Conservation (phyloP, 2,797 vertebrate genomes). For the Phoxinus dragarum region DNA sequence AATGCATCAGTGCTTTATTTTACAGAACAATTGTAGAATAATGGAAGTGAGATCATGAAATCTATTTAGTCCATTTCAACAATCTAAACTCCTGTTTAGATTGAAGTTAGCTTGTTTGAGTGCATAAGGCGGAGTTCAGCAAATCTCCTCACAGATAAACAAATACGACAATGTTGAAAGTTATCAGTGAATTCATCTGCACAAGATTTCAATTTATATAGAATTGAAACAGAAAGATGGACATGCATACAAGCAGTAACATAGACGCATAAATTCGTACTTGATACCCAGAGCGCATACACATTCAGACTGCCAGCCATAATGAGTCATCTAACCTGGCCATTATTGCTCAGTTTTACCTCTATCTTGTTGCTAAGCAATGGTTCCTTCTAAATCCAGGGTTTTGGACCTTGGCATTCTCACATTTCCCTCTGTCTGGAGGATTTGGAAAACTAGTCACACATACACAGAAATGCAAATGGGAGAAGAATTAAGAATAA, state of each 20-base stretch:
- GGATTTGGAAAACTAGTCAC: constrained; percentile 17
- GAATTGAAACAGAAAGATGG: background rate
- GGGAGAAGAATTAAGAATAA: constrained; percentile 3
- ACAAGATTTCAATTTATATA: background rate
- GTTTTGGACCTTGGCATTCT: constrained; percentile 41
- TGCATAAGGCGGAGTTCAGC: background rate
- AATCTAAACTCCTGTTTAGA: background rate
- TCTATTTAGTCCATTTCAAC: constrained; percentile 7
- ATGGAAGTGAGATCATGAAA: constrained; percentile 1
- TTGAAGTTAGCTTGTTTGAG: background rate
- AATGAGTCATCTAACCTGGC: constrained; percentile 55
- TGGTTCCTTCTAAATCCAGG: constrained; percentile 53
- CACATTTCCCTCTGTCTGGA: constrained; percentile 33
- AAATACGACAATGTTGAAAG: background rate
- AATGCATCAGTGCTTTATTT: constrained; percentile 19
- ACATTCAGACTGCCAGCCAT: constrained; percentile 36
- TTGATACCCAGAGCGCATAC: constrained; percentile 25
- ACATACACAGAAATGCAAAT: constrained; percentile 27
- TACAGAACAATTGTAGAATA: background rate
- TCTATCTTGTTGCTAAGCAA: constrained; percentile 71
- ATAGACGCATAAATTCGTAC: constrained; percentile 10
- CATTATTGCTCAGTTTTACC: constrained; percentile 53
- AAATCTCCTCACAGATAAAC: background rate
- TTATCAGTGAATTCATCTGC: background rate
- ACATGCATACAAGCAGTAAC: constrained; percentile 33